Evolutionary conservation across 2,888 invertebrate species (phyloP).

Genomic region (Polia nebulosa): DNA sequence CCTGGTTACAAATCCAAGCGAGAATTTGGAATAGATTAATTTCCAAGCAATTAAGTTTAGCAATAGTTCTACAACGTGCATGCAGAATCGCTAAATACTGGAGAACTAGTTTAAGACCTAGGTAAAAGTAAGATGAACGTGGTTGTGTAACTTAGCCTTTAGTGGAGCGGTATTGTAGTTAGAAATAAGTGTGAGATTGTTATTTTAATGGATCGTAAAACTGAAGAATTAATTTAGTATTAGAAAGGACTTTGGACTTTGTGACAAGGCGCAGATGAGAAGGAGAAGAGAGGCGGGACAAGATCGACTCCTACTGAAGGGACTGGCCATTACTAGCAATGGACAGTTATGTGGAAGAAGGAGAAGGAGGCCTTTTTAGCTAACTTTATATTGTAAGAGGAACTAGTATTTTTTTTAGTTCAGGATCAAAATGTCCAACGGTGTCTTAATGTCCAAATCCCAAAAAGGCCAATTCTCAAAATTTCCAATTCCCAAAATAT

Average conservation of each 20-base stretch:
- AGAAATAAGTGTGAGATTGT: constrained; percentile 1
- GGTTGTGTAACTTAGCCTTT: constrained; percentile 33
- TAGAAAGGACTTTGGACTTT: constrained; percentile 18
- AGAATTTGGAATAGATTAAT: constrained; percentile 29
- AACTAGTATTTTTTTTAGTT: too few species aligned
- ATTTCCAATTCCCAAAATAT: too few species aligned
- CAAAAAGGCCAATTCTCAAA: too few species aligned
- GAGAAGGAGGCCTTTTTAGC: too few species aligned
- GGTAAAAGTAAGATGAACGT: constrained; percentile 50
- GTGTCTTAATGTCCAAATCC: too few species aligned
- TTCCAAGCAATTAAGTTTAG: constrained; percentile 36
- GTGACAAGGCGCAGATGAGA: too few species aligned
- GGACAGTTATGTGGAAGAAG: too few species aligned
- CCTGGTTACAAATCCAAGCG: neutral
- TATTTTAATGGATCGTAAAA: constrained; percentile 23
- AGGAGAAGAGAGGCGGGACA: too few species aligned
- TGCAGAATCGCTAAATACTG: constrained; percentile 47
- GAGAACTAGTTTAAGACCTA: constrained; percentile 45
- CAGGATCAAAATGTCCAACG: too few species aligned
- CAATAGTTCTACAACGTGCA: constrained; percentile 28
- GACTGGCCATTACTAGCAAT: too few species aligned
- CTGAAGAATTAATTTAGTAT: neutral
- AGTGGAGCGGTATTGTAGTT: constrained; percentile 12
- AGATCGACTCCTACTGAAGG: too few species aligned
- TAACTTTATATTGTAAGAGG: too few species aligned